These are phyloP conservation scores for Elachura formosa DNA, from an alignment of 2,113 vertebrate genomes.

Conservation along the genomic window DNA sequence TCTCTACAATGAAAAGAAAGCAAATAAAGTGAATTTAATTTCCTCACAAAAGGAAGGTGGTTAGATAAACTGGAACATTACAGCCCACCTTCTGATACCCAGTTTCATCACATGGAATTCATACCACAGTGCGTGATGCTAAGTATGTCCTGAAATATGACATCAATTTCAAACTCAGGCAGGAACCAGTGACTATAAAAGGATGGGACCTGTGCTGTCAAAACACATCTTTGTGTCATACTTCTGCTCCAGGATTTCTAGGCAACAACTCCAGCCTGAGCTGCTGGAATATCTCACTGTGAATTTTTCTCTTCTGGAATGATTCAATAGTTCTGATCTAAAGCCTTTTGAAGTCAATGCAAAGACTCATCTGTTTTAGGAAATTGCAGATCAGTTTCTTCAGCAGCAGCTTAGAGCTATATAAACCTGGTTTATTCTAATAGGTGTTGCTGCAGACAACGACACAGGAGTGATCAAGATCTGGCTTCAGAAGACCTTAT, in stretches of 20 bases:
- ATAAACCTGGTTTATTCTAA: not conserved
- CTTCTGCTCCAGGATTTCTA: not conserved
- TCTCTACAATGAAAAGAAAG: not conserved
- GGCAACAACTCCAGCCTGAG: not conserved
- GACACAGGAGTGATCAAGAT: not conserved
- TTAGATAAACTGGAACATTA: not conserved
- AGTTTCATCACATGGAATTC: not conserved
- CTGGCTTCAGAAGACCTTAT: not conserved
- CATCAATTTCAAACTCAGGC: not conserved
- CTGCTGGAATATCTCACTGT: not conserved
- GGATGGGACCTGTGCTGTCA: not conserved
- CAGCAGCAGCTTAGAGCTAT: not conserved
- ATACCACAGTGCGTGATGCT: not conserved
- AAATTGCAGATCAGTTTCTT: not conserved
- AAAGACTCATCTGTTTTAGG: not conserved
- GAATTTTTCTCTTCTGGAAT: not conserved
- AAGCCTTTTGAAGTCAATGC: not conserved
- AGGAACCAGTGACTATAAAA: not conserved
- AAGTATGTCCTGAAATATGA: not conserved
- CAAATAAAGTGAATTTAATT: not conserved
- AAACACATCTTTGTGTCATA: not conserved
- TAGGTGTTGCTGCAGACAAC: not conserved
- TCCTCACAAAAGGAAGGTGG: not conserved
- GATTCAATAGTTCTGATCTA: not conserved
- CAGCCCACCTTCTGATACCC: not conserved